Conservation (phyloP, 2,888 invertebrate genomes). For the Thecocarcelia acutangulata region DNA sequence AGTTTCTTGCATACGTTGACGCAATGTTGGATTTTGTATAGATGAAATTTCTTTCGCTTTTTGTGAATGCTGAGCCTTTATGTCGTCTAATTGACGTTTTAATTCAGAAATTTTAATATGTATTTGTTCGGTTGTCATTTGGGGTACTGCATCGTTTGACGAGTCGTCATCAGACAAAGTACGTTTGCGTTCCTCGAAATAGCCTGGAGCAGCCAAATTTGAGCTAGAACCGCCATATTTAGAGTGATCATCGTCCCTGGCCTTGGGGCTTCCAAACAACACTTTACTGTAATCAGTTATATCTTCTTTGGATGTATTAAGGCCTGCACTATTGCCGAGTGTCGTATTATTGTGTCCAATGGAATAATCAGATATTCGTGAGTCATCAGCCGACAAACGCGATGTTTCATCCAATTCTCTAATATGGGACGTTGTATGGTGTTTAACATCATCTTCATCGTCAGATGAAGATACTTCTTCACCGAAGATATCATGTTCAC, state of each 20-base stretch:
- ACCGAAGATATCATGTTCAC: constrained; percentile 94
- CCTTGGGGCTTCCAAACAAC: constrained; percentile 77
- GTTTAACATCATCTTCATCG: constrained; percentile 87
- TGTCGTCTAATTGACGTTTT: constrained; percentile 87
- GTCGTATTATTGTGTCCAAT: constrained; percentile 82
- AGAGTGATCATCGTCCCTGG: constrained; percentile 69
- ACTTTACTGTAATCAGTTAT: constrained; percentile 79
- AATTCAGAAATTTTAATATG: constrained; percentile 87
- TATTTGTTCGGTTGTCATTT: constrained; percentile 82
- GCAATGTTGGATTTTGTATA: constrained; percentile 91
- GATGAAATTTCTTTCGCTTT: constrained; percentile 92
- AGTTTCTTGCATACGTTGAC: constrained; percentile 91
- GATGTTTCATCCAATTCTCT: constrained; percentile 90
- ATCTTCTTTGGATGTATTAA: constrained; percentile 74
- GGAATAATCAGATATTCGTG: constrained; percentile 87
- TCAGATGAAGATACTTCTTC: constrained; percentile 95
- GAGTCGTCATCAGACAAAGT: constrained; percentile 78
- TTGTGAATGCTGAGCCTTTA: constrained; percentile 88
- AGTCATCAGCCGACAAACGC: constrained; percentile 88
- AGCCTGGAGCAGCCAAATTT: constrained; percentile 77
- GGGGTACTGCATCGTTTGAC: constrained; percentile 75
- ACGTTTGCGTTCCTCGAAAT: constrained; percentile 77
- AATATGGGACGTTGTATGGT: constrained; percentile 81
- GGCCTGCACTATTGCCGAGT: constrained; percentile 55
- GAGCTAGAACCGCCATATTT: constrained; percentile 78